Percentiles rank a stretch among this genome's conserved stretches.
Evolutionary conservation across 2,113 vertebrate species (phyloP).

Genomic region (Syngnathoides biaculeatus): DNA sequence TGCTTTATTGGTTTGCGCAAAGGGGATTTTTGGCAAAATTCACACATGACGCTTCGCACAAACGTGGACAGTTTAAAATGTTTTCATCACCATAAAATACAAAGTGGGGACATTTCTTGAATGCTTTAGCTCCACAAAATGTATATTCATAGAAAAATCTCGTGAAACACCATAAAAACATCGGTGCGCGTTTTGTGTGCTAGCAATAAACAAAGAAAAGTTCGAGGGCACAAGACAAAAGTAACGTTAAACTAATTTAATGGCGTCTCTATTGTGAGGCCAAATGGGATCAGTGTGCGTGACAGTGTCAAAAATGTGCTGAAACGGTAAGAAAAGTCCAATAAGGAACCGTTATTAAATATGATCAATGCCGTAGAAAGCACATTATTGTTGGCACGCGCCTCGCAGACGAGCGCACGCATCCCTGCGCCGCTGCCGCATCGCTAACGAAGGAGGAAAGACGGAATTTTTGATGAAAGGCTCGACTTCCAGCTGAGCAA

Average conservation of each 20-base stretch:
- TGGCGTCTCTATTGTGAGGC: constrained; percentile 33
- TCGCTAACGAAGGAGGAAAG: constrained; percentile 23
- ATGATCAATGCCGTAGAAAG: background rate
- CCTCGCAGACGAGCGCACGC: background rate
- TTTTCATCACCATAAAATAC: no score
- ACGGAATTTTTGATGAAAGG: constrained; percentile 41
- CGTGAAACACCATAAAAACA: background rate
- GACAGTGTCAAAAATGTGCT: background rate
- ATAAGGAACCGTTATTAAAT: constrained; percentile 8
- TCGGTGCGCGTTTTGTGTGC: background rate
- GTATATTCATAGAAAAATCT: no score
- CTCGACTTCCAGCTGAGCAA: constrained; percentile 4
- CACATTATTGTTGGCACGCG: constrained; percentile 2
- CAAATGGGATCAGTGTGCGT: constrained; percentile 34
- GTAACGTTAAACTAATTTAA: constrained; percentile 30
- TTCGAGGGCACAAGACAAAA: constrained; percentile 10
- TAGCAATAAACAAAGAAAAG: background rate
- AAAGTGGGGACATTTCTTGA: no score
- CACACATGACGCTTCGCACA: no score
- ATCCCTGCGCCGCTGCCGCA: constrained; percentile 8
- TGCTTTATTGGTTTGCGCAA: no score
- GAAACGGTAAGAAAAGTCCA: constrained; percentile 10
- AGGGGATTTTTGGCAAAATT: no score
- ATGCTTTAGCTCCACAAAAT: no score
- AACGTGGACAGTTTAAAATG: no score